Base-by-base conservation (phyloP, 2,888 invertebrate species). In the Desoria tigrina region DNA sequence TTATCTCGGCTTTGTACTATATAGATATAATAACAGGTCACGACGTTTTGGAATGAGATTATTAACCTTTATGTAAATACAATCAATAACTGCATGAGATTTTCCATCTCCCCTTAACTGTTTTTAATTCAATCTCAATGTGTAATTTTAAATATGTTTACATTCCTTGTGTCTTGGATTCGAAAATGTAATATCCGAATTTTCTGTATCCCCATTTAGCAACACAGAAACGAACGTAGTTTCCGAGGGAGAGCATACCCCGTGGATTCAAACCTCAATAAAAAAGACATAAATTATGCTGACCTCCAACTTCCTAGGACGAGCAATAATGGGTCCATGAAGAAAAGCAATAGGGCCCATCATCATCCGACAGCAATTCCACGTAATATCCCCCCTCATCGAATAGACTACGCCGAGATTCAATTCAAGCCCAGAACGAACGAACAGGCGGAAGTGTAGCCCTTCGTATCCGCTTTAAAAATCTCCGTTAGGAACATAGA, bases 271-370 rank as follows among this genome's bases (percentile, higher is more conserved):
- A 65, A 65, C 68, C 42, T 65, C 42, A 68, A 63, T 62, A 65
- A 65, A 63, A 72, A 74, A 70, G 78, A 79, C 67, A 78, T 79
- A 63, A 77, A 78, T 51, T 79, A 79, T 71, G 78, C 79, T 28
- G 79, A 79, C 68, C 77, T 80, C 28, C 79, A 79, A 71, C 76
- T 79, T 60, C 79, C 79, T 23, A 78, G 78, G 63, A 77, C 78
- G 37, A 78, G 78, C 72, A 79, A 79, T 68, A 77, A 78, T 70
- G 78, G 78, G 28, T 77, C 77, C 21, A 78, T 78, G 78, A 76
- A 76, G 69, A 76, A 75, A 64, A 74, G 74, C 57, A 77, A 77
- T 42, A 68, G 73, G 61, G 63, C 61, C 14, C 71, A 63, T 24
- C 53, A 69, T 53, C 73, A 69, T 59, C 73, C 72, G 24, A 62